Evolutionary conservation across 2,888 invertebrate species (phyloP).

Genomic region (Parasteatoda lunata): DNA sequence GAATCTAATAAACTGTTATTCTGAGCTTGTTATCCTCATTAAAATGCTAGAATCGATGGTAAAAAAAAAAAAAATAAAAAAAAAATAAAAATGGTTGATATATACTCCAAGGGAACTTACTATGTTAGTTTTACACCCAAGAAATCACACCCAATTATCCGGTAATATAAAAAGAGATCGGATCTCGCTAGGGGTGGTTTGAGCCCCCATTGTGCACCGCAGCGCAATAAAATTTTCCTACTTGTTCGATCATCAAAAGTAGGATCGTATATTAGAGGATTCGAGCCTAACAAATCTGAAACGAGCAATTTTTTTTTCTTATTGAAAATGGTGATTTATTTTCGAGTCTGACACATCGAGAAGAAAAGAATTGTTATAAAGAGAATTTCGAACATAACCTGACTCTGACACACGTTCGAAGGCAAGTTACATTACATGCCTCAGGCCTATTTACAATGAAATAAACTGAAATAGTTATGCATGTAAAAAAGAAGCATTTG

Average conservation of each 20-base stretch:
- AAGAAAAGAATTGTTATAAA: background rate
- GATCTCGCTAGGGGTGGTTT: background rate
- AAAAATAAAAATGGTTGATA: too few relatives aligned
- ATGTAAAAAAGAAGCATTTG: too few relatives aligned
- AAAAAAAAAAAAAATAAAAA: too few relatives aligned
- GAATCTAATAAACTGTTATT: too few relatives aligned
- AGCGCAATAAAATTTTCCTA: background rate
- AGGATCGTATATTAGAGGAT: background rate
- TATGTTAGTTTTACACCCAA: background rate
- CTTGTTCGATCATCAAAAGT: background rate
- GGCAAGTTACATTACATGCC: too few relatives aligned
- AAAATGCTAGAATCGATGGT: too few relatives aligned
- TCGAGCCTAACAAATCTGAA: background rate
- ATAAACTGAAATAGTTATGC: too few relatives aligned
- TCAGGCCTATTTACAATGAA: too few relatives aligned
- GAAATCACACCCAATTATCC: background rate
- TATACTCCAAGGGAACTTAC: background rate
- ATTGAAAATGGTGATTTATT: too few relatives aligned
- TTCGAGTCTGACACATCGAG: background rate
- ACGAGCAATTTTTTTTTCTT: too few relatives aligned
- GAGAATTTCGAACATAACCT: background rate
- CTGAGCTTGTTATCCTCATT: too few relatives aligned
- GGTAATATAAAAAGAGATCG: background rate
- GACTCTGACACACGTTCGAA: too few relatives aligned
- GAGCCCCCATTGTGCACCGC: background rate